These are phyloP conservation scores for Chrysodeixis includens DNA, from an alignment of 2,888 invertebrate species.

Conservation along the genomic window DNA sequence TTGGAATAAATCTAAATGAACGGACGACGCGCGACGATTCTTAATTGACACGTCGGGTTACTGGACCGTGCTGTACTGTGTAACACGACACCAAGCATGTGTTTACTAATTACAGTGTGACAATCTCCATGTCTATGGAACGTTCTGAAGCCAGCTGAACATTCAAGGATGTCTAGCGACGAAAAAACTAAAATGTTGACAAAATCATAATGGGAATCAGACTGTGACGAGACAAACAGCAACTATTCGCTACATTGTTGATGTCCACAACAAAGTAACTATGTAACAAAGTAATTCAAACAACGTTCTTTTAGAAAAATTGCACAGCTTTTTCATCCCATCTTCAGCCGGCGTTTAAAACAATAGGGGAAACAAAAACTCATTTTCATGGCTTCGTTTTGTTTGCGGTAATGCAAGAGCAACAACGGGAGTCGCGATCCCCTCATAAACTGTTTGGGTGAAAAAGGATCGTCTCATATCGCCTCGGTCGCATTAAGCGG, in stretches of 20 bases:
- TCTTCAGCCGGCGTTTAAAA: constrained; percentile 59
- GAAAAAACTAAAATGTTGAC: constrained; percentile 21
- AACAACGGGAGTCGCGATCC: constrained; percentile 72
- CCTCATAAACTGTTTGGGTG: constrained; percentile 74
- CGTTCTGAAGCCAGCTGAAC: constrained; percentile 50
- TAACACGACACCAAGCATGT: constrained; percentile 74
- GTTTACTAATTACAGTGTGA: constrained; percentile 74
- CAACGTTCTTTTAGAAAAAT: constrained; percentile 35
- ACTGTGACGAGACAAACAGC: neutral
- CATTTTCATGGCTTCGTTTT: constrained; percentile 72
- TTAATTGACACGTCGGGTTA: constrained; percentile 83
- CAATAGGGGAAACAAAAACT: constrained; percentile 72
- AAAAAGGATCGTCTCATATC: constrained; percentile 70
- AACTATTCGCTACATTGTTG: constrained; percentile 12
- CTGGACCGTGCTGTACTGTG: constrained; percentile 73
- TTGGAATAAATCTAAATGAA: constrained; percentile 82
- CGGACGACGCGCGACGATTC: constrained; percentile 63
- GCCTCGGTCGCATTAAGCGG: constrained; percentile 69
- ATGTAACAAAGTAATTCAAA: constrained; percentile 27
- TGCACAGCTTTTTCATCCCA: constrained; percentile 52
- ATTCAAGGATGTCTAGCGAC: constrained; percentile 55
- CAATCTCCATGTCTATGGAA: constrained; percentile 66
- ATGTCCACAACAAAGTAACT: constrained; percentile 22
- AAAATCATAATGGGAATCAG: constrained; percentile 8
- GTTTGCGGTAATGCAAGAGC: constrained; percentile 78